Evolutionary conservation across 2,888 invertebrate genomes (phyloP), one percentile per base, ranked within the genome.

Genomic region (Tholera decimalis): DNA sequence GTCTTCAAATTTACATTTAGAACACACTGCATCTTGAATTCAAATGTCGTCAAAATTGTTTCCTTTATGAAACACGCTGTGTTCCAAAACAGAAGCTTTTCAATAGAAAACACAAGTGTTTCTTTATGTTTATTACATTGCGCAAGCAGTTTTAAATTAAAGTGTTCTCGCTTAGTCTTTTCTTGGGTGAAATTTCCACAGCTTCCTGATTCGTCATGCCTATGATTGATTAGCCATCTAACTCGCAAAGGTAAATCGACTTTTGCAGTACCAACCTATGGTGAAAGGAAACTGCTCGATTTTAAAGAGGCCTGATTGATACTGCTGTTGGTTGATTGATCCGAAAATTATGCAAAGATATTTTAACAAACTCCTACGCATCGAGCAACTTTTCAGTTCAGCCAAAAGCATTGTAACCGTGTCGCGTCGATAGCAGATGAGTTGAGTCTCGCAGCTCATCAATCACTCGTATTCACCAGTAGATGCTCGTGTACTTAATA

Each of bases 1-100:
- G 78, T 83, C 74, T 66, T 77, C 69, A 62, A 85, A 89, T 89
- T 88, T 85, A 83, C 88, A 89, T 89, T 87, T 87, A 88, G 89
- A 88, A 88, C 87, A 85, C 83, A 77, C 53, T 80, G 82, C 77
- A 79, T 73, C 80, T 81, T 80, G 73, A 82, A 80, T 78, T 80
- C 79, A 82, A 81, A 81, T 75, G 78, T 82, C 83, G 71, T 82
- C 78, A 82, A 73, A 77, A 73, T 73, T 78, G 49, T 66, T 59
- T 56, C 66, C 46, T 44, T 66, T 73, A 73, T 78, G 66, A 62
- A 69, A 69, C 58, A 41, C 41, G 28, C 50, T 60, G 47, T 13
- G 20, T 56, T 53, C 39, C 30, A 13, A 22, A 64, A 66, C 71
- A 51, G 35, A 37, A 65, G 55, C 57, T 64, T 56, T 77, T 62